Percentiles rank a stretch among this genome's conserved stretches.
Conservation (phyloP, 2,113 vertebrate genomes). For the Anseranas semipalmata region DNA sequence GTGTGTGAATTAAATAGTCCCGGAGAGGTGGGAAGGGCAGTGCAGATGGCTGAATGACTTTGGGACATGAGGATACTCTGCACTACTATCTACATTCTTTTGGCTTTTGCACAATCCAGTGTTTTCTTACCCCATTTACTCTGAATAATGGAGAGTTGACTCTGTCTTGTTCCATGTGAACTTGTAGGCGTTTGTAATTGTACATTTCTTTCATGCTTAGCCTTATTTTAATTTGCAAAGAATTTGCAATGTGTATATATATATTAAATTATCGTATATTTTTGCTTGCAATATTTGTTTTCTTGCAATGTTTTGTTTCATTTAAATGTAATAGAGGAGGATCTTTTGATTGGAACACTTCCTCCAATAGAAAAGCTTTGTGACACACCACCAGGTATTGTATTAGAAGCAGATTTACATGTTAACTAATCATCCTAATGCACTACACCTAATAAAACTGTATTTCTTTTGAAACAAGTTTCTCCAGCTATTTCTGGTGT, state of each 20-base stretch:
- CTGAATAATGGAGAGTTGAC: background rate
- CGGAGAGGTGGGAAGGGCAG: background rate
- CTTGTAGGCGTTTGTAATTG: background rate
- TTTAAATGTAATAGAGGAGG: constrained; percentile 85
- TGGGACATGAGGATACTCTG: background rate
- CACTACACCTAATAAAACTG: constrained; percentile 32
- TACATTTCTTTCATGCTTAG: background rate
- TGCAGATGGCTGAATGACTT: background rate
- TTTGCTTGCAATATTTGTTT: constrained; percentile 72
- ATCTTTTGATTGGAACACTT: constrained; percentile 87
- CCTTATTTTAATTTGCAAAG: constrained; percentile 12
- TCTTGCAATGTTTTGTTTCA: constrained; percentile 74
- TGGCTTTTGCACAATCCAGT: background rate
- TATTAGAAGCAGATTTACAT: constrained; percentile 62
- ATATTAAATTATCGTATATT: constrained; percentile 17
- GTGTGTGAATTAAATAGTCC: background rate
- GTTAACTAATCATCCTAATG: constrained; percentile 73
- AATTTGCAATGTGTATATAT: constrained; percentile 1
- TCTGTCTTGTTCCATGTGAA: background rate
- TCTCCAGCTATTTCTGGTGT: constrained; percentile 47
- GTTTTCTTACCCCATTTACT: background rate
- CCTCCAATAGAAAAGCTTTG: constrained; percentile 88
- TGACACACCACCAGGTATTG: constrained; percentile 89
- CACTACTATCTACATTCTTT: background rate
- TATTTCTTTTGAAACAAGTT: constrained; percentile 18